These are phyloP conservation scores for Patella ulyssiponensis DNA, from an alignment of 2,888 invertebrate genomes.

Conservation along the genomic window DNA sequence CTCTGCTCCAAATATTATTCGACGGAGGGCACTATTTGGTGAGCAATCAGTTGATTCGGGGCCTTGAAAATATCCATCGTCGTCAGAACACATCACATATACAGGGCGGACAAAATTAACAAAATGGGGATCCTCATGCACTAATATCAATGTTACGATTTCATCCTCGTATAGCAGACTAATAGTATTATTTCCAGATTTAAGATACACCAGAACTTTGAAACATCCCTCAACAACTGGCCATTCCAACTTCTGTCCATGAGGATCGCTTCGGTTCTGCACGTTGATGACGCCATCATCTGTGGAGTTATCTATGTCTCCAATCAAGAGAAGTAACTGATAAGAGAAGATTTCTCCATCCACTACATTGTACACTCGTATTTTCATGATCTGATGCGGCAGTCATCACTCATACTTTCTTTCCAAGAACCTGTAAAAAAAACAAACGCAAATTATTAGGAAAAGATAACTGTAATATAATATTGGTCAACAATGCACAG, in stretches of 20 bases:
- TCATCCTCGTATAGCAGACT: conserved; percentile 75
- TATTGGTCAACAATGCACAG: too few relatives aligned
- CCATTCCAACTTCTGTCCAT: conserved; percentile 72
- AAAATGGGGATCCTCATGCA: conserved; percentile 49
- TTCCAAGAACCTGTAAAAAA: too few relatives aligned
- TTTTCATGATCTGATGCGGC: conserved; percentile 50
- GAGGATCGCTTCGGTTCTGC: conserved; percentile 46
- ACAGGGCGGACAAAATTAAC: conserved; percentile 80
- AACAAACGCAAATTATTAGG: too few relatives aligned
- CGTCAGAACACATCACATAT: conserved; percentile 86
- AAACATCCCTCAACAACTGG: conserved; percentile 80
- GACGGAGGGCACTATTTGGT: conserved; percentile 81
- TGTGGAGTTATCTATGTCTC: conserved; percentile 58
- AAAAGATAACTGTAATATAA: too few relatives aligned
- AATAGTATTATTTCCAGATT: conserved; percentile 79
- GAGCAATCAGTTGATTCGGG: conserved; percentile 79
- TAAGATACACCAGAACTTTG: conserved; percentile 79
- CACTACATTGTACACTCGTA: conserved; percentile 60
- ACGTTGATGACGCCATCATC: conserved; percentile 59
- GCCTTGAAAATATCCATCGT: conserved; percentile 85
- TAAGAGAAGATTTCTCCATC: conserved; percentile 59
- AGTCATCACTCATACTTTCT: neutral
- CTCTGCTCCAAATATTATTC: conserved; percentile 83
- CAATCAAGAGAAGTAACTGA: conserved; percentile 63
- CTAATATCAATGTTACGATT: conserved; percentile 51